Base-by-base conservation (phyloP, 2,888 invertebrate genomes). In the Petrolisthes manimaculis region DNA sequence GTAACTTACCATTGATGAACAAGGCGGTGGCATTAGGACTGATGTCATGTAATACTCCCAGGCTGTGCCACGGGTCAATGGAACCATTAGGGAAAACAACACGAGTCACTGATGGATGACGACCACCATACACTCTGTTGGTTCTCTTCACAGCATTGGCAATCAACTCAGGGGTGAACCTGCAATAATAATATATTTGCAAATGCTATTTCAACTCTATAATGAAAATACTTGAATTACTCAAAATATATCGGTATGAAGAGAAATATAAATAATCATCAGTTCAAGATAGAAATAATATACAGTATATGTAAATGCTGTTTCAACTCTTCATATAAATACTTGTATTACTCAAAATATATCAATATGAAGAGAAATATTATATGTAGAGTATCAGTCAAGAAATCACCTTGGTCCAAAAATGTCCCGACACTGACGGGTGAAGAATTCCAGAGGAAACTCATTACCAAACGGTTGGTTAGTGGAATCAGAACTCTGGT, bases 381-480 rank as follows among this genome's bases (percentile, higher is more conserved):
- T n/a, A 71, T 14, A n/a, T 71, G 71, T 1, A 2, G 12, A 61
- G 18, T 61, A 12, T 12, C 18, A 61, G 18, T 61, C 1, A 61
- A 61, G 61, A 92, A 8, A 86, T 94, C 93, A 96, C 95, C 94
- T 95, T n/a, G 94, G 93, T 0, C 97, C 97, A 93, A 96, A 98
- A 83, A 98, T 95, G 92, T 98, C 98, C 91, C 94, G 93, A 92
- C 98, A 98, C 92, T 97, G 96, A 90, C 96, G 94, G 54, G 96
- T 94, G 92, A 96, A 98, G 93, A 96, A 98, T 88, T 96, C 95
- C 0, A 96, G 93, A 0, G 96, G 95, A 91, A 98, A 97, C 56
- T 94, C 93, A 92, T 96, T 94, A 0, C 97, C 96, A 92, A 98
- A 98, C 0, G 93, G 95, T 93, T 93, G 95, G 90, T 95, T 95